A percentile compares a stretch with the other conserved stretches of the same genome.
Conservation (phyloP, 2,113 vertebrate genomes). For the Lucifuga dentata region DNA sequence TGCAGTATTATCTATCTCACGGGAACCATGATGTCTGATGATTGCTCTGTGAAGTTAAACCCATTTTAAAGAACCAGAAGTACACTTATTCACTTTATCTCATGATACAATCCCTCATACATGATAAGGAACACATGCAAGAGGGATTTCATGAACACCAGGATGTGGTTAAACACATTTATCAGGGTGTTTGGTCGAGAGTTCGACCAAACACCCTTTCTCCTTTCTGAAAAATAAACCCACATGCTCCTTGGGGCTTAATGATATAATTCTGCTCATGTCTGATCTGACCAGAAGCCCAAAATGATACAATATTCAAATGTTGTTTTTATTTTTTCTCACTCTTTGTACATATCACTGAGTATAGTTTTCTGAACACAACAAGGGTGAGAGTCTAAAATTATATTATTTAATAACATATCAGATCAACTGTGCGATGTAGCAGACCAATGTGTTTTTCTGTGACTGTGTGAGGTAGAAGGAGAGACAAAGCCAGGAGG, state of each 20-base stretch:
- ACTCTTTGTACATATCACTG: background rate
- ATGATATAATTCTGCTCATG: too few relatives aligned
- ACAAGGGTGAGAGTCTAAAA: background rate
- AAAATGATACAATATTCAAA: too few relatives aligned
- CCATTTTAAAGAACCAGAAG: slow-evolving; percentile 8
- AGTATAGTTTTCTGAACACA: background rate
- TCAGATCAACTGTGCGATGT: slow-evolving; percentile 18
- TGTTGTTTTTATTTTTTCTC: too few relatives aligned
- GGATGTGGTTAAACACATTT: too few relatives aligned
- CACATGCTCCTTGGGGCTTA: too few relatives aligned
- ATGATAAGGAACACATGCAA: background rate
- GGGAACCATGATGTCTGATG: slow-evolving; percentile 21
- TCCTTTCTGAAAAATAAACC: too few relatives aligned
- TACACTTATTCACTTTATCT: background rate
- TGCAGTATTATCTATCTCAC: slow-evolving; percentile 23
- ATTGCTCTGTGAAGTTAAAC: slow-evolving; percentile 16
- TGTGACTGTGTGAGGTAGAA: too few relatives aligned
- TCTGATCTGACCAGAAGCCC: too few relatives aligned
- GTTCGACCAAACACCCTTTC: too few relatives aligned
- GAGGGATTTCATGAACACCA: too few relatives aligned
- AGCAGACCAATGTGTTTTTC: slow-evolving; percentile 38
- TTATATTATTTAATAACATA: background rate
- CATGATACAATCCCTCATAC: background rate
- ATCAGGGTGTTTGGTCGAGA: too few relatives aligned
- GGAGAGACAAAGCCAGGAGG: slow-evolving; percentile 61